Conservation (phyloP, 2,113 vertebrate species). For the Helogale parvula region DNA sequence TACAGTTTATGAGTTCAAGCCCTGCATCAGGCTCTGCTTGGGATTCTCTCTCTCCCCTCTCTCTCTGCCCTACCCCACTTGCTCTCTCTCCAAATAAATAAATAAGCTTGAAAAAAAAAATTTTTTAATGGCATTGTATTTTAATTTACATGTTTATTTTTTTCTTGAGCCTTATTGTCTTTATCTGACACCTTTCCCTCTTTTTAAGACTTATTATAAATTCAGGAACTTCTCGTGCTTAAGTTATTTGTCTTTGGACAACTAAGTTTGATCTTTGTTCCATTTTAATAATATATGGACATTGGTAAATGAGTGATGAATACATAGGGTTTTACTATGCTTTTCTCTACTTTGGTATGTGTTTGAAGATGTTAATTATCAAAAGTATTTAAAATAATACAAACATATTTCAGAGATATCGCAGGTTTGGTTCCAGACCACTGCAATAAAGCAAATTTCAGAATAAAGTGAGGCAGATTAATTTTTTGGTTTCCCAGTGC, state of each 20-base stretch:
- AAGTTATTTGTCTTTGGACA: background rate
- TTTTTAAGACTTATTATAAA: background rate
- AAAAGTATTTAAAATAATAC: background rate
- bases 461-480: background rate
- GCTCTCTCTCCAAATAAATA: too few relatives aligned
- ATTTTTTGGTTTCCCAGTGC: background rate
- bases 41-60: too few relatives aligned
- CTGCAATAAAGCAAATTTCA: background rate
- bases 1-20: too few relatives aligned
- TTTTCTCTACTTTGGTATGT: background rate
- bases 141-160: background rate
- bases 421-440: background rate
- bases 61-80: too few relatives aligned
- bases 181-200: background rate
- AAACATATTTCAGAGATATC: background rate
- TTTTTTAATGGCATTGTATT: background rate
- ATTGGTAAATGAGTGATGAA: background rate
- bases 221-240: background rate
- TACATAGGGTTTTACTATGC: background rate
- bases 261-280: background rate
- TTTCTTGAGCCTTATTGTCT: background rate
- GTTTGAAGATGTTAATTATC: background rate
- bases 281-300: background rate
- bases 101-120: too few relatives aligned
- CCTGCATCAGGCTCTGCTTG: too few relatives aligned